Percentiles rank a stretch among this genome's conserved stretches.
Evolutionary conservation across 1,140 invertebrate species (phyloP).

Genomic region (Diachasma alloeum): DNA sequence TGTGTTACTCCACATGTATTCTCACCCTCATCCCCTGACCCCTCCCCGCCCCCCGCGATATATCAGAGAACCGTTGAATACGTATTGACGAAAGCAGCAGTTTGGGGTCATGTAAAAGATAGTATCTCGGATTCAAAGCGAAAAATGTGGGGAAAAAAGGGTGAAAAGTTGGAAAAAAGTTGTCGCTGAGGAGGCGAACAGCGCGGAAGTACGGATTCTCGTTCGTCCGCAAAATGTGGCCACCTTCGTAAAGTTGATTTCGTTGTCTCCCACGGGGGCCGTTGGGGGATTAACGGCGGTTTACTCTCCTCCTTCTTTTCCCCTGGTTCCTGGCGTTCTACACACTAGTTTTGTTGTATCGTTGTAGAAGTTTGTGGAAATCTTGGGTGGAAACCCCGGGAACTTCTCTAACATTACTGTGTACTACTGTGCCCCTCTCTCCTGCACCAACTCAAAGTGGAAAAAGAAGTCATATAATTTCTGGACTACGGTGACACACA

Average conservation of each 20-base stretch:
- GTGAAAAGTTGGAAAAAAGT: background rate
- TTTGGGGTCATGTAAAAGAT: background rate
- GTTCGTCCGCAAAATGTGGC: conserved; percentile 10
- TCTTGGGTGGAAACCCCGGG: background rate
- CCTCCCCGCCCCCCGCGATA: background rate
- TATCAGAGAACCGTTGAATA: background rate
- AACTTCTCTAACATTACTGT: background rate
- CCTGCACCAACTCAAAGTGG: background rate
- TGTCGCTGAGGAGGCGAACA: conserved; percentile 8
- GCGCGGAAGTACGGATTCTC: conserved; percentile 22
- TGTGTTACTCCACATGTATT: background rate
- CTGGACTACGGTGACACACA: background rate
- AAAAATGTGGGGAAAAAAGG: background rate
- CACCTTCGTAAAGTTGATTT: conserved; percentile 17
- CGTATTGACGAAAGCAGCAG: background rate
- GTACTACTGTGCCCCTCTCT: background rate
- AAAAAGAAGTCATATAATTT: conserved; percentile 3
- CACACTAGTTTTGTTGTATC: background rate
- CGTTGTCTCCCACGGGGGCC: background rate
- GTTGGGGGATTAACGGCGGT: conserved; percentile 10
- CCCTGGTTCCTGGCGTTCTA: background rate
- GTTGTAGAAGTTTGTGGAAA: background rate
- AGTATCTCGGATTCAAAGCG: background rate
- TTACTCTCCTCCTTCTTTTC: background rate
- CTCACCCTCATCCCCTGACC: no score